Base-by-base conservation (phyloP, 2,888 invertebrate genomes). In the Caenorhabditis uteleia region DNA sequence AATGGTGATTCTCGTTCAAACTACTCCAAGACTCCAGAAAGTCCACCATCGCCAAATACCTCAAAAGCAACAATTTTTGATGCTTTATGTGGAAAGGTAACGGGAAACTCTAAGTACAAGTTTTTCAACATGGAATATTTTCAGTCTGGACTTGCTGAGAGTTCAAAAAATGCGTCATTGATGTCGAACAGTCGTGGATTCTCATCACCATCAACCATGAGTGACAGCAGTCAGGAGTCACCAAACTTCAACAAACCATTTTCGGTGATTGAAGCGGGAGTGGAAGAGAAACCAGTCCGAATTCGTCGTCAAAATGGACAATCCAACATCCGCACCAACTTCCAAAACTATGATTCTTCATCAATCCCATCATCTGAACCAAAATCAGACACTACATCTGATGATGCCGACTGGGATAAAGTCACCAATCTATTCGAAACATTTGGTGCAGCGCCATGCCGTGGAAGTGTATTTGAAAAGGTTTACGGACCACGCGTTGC, bases 401-500 rank as follows among this genome's bases (percentile, higher is more conserved):
- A 56, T 34, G 62, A 62, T 7, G 47, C 57, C 2, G 62, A 62
- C 25, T 68, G 68, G 68, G 60, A 65, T 43, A 43, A 53, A 40
- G 78, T 79, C 43, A 74, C 77, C 25, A 73, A 69, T 31, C 72
- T 79, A 21, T 68, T 79, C 45, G 64, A 59, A 25, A 71, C 70
- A n/a, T 73, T 68, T 48, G 77, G 77, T 31, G 68, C 66, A 1
- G 75, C 73, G 4, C 74, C 77, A 25, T 77, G 77, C 54, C 70
- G 78, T 36, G 77, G 78, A 59, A 77, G 77, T 18, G 68, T 78
- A 4, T 78, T 78, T 55, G 64, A 58, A 1, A 67, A 59, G 20
- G 59, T 70, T 40, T 75, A 62, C 51, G 73, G 67, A 49, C 62
- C 64, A 29, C 68, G 72, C 54, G 73, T 77, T n/a, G 73, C 75